phyloP scores from a whole-genome alignment of 2,113 vertebrate genomes.

The Onychorhynchus coronatus region DNA sequence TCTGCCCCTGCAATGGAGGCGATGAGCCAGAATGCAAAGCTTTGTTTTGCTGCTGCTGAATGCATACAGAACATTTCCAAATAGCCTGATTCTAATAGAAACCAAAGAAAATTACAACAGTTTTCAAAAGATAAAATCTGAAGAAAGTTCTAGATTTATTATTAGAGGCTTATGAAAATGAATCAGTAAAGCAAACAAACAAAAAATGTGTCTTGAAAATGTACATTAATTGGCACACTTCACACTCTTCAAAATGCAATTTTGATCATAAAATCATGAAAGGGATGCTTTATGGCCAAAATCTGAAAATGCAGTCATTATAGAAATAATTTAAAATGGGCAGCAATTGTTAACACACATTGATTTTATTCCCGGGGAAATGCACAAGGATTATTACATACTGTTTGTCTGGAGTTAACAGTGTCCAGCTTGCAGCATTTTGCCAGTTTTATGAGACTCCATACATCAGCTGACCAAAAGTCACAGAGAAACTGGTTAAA shows the following conservation, averaged over 20 bases:
- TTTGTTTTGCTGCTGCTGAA: slow-evolving; percentile 17
- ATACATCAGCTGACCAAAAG: background rate
- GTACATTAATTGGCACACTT: background rate
- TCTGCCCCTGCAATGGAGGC: slow-evolving; percentile 49
- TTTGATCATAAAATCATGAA: background rate
- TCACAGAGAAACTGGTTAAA: background rate
- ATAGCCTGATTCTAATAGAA: background rate
- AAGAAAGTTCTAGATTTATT: background rate
- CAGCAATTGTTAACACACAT: background rate
- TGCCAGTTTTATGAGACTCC: background rate
- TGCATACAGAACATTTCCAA: background rate
- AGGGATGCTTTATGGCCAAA: background rate
- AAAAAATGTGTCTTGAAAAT: background rate
- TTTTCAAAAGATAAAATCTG: background rate
- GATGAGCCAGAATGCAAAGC: slow-evolving; percentile 18
- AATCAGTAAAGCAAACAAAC: background rate
- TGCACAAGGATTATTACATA: background rate
- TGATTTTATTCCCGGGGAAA: background rate
- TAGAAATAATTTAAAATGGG: background rate
- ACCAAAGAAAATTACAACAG: background rate
- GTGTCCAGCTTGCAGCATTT: background rate
- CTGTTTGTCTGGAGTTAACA: background rate
- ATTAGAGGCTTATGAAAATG: background rate
- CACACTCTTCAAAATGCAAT: background rate
- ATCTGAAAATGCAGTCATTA: background rate